Conservation (phyloP, 1,140 invertebrate species). For the Orius insidiosus region DNA sequence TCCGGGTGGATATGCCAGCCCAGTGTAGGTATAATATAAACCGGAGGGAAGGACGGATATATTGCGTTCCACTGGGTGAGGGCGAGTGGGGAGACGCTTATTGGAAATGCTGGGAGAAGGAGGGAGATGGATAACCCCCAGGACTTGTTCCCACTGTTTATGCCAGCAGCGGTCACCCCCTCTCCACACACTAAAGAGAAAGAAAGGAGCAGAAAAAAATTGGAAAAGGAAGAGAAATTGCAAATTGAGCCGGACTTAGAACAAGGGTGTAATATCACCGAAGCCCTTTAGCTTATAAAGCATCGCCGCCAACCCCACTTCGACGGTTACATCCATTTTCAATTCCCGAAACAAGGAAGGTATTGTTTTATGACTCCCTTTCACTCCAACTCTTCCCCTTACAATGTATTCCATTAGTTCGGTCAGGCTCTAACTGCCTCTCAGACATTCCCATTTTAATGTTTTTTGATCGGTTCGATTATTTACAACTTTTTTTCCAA, state of each 20-base stretch:
- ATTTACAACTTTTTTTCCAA: slow-evolving; percentile 8
- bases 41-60: slow-evolving; percentile 10
- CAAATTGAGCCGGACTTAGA: slow-evolving; percentile 6
- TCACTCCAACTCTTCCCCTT: not conserved
- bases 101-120: slow-evolving; percentile 12
- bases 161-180: slow-evolving; percentile 1
- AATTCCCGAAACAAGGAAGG: slow-evolving; percentile 11
- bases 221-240: slow-evolving; percentile 2
- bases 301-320: slow-evolving; percentile 7
- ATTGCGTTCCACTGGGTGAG: slow-evolving; percentile 7
- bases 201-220: slow-evolving; percentile 1
- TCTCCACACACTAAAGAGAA: slow-evolving; percentile 3
- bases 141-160: slow-evolving; percentile 11
- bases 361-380: slow-evolving; percentile 13
- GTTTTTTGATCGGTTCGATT: slow-evolving; percentile 11
- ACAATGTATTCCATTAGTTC: slow-evolving; percentile 11
- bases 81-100: slow-evolving; percentile 6
- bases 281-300: slow-evolving; percentile 9
- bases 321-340: slow-evolving; percentile 12
- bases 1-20: slow-evolving; percentile 11
- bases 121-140: slow-evolving; percentile 12
- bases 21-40: slow-evolving; percentile 12
- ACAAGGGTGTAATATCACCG: not conserved
- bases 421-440: slow-evolving; percentile 2
- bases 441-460: slow-evolving; percentile 10